Conservation (phyloP, 2,113 vertebrate species). For the Raphicerus campestris region DNA sequence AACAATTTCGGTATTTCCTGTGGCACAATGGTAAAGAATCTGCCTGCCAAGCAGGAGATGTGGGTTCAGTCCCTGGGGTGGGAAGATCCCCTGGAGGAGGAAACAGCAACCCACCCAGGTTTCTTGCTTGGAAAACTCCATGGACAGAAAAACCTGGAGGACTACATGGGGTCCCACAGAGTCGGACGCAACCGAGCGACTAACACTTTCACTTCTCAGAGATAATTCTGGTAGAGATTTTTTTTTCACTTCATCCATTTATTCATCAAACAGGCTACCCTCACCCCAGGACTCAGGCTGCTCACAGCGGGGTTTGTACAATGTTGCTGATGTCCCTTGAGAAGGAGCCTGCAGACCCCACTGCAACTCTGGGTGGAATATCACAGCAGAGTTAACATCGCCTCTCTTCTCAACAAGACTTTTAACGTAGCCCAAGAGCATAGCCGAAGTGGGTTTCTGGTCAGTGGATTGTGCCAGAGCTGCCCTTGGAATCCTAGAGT, state of each 20-base stretch:
- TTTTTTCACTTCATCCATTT: neutral
- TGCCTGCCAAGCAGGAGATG: neutral
- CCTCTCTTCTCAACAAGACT: neutral
- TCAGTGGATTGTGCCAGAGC: neutral
- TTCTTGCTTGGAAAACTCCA: neutral
- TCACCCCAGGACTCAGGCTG: fast-evolving
- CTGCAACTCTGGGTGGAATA: fast-evolving
- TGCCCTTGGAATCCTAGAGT: neutral
- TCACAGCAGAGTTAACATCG: fast-evolving
- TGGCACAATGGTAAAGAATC: neutral
- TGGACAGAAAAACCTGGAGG: neutral
- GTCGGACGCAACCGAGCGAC: fast-evolving
- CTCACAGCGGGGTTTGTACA: fast-evolving
- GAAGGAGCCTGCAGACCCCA: neutral
- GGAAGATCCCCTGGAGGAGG: neutral
- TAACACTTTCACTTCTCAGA: neutral
- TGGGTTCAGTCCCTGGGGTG: neutral
- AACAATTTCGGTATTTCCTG: fast-evolving
- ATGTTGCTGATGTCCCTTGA: fast-evolving
- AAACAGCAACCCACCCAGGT: neutral
- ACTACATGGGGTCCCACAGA: neutral
- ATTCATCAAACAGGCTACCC: neutral
- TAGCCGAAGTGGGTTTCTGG: neutral
- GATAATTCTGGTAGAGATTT: neutral
- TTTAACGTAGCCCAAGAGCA: no score